Evolutionary conservation across 2,113 vertebrate species (phyloP).

Genomic region (Piliocolobus tephrosceles): DNA sequence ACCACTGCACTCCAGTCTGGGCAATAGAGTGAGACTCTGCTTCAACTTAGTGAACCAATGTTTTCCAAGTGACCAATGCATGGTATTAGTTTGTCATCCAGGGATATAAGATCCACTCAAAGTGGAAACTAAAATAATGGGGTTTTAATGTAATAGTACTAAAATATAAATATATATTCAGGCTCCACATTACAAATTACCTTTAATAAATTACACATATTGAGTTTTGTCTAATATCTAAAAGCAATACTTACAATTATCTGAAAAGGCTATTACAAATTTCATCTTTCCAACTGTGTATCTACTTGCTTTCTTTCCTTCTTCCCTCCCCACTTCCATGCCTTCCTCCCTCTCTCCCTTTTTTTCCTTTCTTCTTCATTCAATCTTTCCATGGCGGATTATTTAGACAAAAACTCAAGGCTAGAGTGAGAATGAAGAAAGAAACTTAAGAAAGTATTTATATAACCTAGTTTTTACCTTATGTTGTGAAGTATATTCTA

Average conservation of each 20-base stretch:
- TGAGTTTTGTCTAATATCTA: background rate
- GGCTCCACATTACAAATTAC: background rate
- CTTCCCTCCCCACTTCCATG: rapidly evolving
- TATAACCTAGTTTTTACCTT: background rate
- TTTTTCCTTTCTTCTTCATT: background rate
- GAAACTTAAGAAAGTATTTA: background rate
- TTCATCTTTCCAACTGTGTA: background rate
- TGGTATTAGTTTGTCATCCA: background rate
- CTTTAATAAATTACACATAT: background rate
- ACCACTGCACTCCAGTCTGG: too few relatives aligned
- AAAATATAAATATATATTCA: background rate
- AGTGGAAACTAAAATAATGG: background rate
- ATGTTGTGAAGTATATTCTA: background rate
- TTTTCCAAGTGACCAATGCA: background rate
- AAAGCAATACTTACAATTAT: background rate
- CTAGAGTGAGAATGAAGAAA: background rate
- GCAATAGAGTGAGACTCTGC: too few relatives aligned
- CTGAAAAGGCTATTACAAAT: background rate
- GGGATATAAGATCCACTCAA: background rate
- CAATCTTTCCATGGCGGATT: background rate
- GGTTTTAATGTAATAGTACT: background rate
- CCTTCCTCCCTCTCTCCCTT: rapidly evolving
- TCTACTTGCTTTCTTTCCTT: background rate
- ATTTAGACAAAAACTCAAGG: background rate
- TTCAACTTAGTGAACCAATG: background rate